Evolutionary conservation across 2,888 invertebrate genomes (phyloP), one percentile per base, ranked within the genome.

Genomic region (Drosophila crucigera): DNA sequence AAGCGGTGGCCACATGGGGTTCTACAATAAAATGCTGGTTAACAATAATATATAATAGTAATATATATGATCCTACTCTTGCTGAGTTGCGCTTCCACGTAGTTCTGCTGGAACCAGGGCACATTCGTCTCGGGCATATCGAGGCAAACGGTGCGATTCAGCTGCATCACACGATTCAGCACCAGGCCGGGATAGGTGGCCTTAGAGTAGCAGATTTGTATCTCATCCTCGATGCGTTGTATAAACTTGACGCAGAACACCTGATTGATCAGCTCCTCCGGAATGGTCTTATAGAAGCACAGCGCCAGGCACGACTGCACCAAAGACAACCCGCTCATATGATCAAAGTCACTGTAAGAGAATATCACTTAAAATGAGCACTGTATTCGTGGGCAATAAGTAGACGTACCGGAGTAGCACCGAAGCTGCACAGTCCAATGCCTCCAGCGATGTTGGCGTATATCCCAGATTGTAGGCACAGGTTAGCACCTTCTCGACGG

Each of bases 31-130:
- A 53, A 47, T 41, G 16, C 2, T 14, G 16, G 19, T 43, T 22
- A 58, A 22, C 30, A 16, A 9, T 16, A 16, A 16, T 10, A 10
- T 6, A 9, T 22, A 33, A 54, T 22, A 9, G 16, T 33, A 16
- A 54, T 22, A 6, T 16, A n/a, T 2, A 11, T 28, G 3, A 33
- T 73, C 81, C 81, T 92, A 94, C 94, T 92, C 88, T 93, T 93
- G 68, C 93, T 92, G 41, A 94, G 90, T 64, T 94, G 92, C 59
- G 95, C 94, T 79, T 95, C 93, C 52, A 95, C 93, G 76, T 94
- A 95, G 81, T 95, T 95, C 78, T 95, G 94, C 86, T 96, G 95
- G 88, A 96, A 96, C 96, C 96, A 96, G 0, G 95, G 95, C 9
- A 96, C 94, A 89, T 95, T 94, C 16, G 94, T 92, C 89, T 95